These are phyloP conservation scores for Chirona hameri DNA, from an alignment of 2,888 invertebrate species.

Conservation along the genomic window DNA sequence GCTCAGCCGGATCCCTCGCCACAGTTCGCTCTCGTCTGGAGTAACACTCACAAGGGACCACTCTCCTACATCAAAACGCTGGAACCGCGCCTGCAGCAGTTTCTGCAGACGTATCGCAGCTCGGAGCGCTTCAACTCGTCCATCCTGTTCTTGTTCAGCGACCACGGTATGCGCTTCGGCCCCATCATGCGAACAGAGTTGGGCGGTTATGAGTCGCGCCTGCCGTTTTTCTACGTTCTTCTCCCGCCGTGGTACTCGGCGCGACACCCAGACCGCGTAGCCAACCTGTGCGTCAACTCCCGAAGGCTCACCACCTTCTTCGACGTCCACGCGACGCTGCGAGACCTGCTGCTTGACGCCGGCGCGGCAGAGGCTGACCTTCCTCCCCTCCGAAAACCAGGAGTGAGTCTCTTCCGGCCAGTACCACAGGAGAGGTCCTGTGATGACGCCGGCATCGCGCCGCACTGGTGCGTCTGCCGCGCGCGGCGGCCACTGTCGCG, in stretches of 20 bases:
- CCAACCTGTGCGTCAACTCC: not conserved
- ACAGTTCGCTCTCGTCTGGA: not conserved
- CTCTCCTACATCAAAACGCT: not conserved
- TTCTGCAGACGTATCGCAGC: not conserved
- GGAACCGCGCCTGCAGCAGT: not conserved
- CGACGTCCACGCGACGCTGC: constrained; percentile 1
- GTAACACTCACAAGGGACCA: not conserved
- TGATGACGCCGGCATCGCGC: not conserved
- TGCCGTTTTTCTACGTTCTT: not conserved
- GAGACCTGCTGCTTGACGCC: not conserved
- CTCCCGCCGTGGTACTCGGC: not conserved
- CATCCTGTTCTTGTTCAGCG: not conserved
- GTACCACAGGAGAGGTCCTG: not conserved
- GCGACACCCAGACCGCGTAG: not conserved
- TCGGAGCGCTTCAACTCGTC: not conserved
- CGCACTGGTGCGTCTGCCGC: constrained; percentile 4
- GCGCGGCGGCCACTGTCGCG: not conserved
- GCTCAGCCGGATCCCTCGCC: not conserved
- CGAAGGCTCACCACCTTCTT: not conserved
- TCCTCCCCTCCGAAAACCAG: not conserved
- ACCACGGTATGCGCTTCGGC: not conserved
- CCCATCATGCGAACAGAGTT: not conserved
- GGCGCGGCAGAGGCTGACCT: not conserved
- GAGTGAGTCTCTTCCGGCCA: not conserved
- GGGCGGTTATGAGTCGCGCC: not conserved